These are phyloP conservation scores for Palythoa grandis DNA, from an alignment of 92 coral and sea anemone genomes.

Conservation along the genomic window DNA sequence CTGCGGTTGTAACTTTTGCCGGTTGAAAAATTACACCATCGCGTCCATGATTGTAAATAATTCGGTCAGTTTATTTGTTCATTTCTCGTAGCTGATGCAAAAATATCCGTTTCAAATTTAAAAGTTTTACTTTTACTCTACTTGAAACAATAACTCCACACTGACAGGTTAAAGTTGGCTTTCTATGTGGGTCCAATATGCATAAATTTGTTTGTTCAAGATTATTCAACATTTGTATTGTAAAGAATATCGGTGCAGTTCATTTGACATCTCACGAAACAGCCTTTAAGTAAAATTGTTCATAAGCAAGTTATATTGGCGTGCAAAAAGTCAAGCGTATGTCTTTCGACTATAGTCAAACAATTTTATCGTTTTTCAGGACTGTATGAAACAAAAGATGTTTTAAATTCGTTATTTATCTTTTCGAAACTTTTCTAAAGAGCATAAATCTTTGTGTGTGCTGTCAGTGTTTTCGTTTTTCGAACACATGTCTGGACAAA, in stretches of 20 bases:
- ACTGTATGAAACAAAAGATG: neutral
- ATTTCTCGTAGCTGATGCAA: neutral
- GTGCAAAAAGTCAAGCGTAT: neutral
- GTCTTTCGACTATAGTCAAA: neutral
- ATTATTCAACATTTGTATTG: neutral
- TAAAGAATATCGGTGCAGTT: neutral
- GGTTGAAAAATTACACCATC: too few relatives aligned
- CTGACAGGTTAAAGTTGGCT: neutral
- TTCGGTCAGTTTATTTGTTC: neutral
- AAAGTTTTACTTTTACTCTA: neutral
- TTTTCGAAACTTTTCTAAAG: neutral
- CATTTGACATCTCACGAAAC: neutral
- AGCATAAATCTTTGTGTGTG: neutral
- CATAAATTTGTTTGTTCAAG: slow-evolving; percentile 13
- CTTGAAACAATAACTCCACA: neutral
- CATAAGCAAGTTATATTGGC: neutral
- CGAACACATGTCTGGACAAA: slow-evolving; percentile 22
- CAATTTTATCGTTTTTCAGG: neutral
- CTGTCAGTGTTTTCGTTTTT: neutral
- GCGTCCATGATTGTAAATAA: too few relatives aligned
- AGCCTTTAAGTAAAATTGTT: neutral
- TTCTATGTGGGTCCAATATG: neutral
- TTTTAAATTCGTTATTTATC: neutral
- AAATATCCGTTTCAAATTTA: too few relatives aligned
- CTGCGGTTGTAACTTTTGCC: too few relatives aligned